Base-by-base conservation (phyloP, 2,113 vertebrate species). In the Lophura nycthemera region DNA sequence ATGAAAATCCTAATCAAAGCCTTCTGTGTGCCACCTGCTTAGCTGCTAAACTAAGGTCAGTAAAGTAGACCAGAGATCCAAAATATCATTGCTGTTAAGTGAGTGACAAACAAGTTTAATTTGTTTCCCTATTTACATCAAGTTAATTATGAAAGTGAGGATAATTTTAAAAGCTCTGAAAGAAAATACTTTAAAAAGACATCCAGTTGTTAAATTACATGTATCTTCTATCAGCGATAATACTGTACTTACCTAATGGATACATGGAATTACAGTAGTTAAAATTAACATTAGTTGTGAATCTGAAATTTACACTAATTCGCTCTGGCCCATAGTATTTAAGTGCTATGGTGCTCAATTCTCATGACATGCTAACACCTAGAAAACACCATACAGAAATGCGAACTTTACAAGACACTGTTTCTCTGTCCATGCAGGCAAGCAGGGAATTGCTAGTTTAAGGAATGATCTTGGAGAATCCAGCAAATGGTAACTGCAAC, bases 11-110 rank as follows among this genome's bases (percentile, higher is more conserved):
- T 64, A 70, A 82, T 72, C 74, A 72, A 47, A 80, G 72, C 45
- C 34, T 89, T 81, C 59, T 89, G 40, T n/a, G 52, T 76, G n/a
- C 40, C 75, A 77, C 86, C 76, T 77, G 70, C 70, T 90, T 84
- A 81, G 65, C 52, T 89, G 90, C 45, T 72, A 80, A 80, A 36
- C 17, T 86, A 73, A 93, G 90, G 38, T 66, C 60, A 54, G 38
- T 18, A 11, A 34, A 81, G 19, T 11, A 75, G 67, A 42, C 74
- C 52, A 82, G 11, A 61, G 66, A 93, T 30, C 45, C 91, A 38
- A 92, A 88, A 88, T 83, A 73, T 63, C 11, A 34, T 43, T 10
- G 30, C 47, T 81, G 73, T 71, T 88, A 78, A 86, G 74, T 43
- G 88, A 67, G 64, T 67, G 21, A 74, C 43, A 93, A 85, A 86